Conservation (phyloP, 2,888 invertebrate genomes). For the Platycheirus rosarum region DNA sequence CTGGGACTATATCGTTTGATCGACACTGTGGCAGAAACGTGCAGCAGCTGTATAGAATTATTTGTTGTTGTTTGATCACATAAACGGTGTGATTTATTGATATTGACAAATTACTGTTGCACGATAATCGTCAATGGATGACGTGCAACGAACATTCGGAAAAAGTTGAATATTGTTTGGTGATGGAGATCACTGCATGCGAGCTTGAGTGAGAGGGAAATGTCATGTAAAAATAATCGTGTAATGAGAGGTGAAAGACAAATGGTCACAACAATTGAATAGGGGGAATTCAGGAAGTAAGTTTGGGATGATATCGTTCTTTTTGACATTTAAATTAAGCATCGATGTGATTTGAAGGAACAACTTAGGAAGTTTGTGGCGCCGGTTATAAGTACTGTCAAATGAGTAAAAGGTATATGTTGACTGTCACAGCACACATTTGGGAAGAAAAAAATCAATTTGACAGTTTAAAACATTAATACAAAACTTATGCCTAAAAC, state of each 20-base stretch:
- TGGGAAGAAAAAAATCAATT: too few relatives aligned
- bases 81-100: conserved; percentile 64
- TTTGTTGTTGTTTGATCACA: conserved; percentile 37
- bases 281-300: conserved; percentile 17
- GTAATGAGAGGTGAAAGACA: conserved; percentile 35
- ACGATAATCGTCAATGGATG: conserved; percentile 53
- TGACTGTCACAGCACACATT: too few relatives aligned
- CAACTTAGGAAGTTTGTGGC: too few relatives aligned
- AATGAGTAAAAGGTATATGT: too few relatives aligned
- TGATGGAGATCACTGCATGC: conserved; percentile 13
- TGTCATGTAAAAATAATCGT: conserved; percentile 39
- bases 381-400: too few relatives aligned
- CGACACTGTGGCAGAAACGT: conserved; percentile 27
- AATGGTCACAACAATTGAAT: conserved; percentile 4
- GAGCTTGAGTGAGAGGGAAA: conserved; percentile 9
- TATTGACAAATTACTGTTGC: conserved; percentile 66
- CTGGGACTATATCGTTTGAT: conserved; percentile 7
- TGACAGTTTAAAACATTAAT: too few relatives aligned
- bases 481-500: too few relatives aligned
- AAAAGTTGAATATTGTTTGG: conserved; percentile 11
- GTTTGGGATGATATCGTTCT: neutral
- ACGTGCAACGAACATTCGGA: conserved; percentile 32
- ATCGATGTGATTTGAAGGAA: too few relatives aligned
- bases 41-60: conserved; percentile 23
- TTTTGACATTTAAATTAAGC: neutral